A percentile compares a stretch with the other conserved stretches of the same genome.
Evolutionary conservation across 1,140 invertebrate genomes (phyloP).

Genomic region (Leptopilina boulardi): DNA sequence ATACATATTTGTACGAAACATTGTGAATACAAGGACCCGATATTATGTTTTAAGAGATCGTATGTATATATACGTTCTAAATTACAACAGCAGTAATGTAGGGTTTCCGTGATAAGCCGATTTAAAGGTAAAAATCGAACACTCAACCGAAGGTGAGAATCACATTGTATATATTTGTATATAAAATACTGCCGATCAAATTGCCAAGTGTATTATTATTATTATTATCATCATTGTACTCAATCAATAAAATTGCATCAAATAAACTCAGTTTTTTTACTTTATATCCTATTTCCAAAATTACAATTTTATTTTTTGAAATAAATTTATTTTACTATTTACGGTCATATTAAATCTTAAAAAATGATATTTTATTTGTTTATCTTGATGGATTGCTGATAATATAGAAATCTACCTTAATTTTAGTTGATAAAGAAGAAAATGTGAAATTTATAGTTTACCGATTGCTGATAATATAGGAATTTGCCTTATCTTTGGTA

Average conservation of each 20-base stretch:
- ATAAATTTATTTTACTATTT: too few species aligned
- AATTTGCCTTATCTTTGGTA: too few species aligned
- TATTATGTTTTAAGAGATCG: not conserved
- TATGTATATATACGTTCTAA: slow-evolving; percentile 39
- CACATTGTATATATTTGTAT: slow-evolving; percentile 70
- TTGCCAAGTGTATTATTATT: slow-evolving; percentile 71
- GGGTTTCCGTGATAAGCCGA: slow-evolving; percentile 49
- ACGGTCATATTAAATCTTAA: too few species aligned
- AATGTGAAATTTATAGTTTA: too few species aligned
- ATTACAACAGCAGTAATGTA: slow-evolving; percentile 46
- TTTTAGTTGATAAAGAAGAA: too few species aligned
- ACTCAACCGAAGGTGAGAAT: slow-evolving; percentile 43
- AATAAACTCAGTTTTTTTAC: slow-evolving; percentile 46
- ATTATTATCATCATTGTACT: slow-evolving; percentile 69
- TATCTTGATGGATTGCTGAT: too few species aligned
- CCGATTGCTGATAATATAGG: too few species aligned
- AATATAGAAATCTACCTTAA: too few species aligned
- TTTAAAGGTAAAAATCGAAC: slow-evolving; percentile 35
- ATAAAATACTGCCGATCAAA: slow-evolving; percentile 68
- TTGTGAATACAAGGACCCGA: slow-evolving; percentile 3
- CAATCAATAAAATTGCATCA: slow-evolving; percentile 71
- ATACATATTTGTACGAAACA: slow-evolving; percentile 51
- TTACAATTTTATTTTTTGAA: too few species aligned
- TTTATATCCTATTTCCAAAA: not conserved
- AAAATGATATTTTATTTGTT: too few species aligned